phyloP scores from a whole-genome alignment of 2,797 vertebrate genomes.

The Schizopygopsis pylzovi region DNA sequence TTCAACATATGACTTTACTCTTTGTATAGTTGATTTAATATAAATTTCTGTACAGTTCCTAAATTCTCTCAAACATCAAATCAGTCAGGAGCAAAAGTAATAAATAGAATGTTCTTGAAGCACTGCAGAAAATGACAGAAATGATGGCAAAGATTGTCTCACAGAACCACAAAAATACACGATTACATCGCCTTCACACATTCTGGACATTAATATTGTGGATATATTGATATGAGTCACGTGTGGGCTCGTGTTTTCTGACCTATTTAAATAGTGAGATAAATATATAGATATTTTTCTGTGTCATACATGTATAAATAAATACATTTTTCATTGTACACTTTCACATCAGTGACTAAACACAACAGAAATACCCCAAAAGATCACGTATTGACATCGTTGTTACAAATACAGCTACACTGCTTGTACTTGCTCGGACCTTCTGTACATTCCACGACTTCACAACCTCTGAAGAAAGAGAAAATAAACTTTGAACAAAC shows the following conservation, averaged over 20 bases:
- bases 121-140: constrained; percentile 49
- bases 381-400: constrained; percentile 40
- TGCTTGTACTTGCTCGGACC: constrained; percentile 22
- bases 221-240: constrained; percentile 40
- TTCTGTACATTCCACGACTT: constrained; percentile 32
- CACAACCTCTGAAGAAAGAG: constrained; percentile 6
- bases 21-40: constrained; percentile 50
- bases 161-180: constrained; percentile 52
- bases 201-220: constrained; percentile 50
- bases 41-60: constrained; percentile 60
- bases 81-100: constrained; percentile 49
- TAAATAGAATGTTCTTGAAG: constrained; percentile 50
- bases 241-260: constrained; percentile 30
- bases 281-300: constrained; percentile 60
- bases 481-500: not conserved
- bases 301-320: constrained; percentile 59
- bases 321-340: constrained; percentile 58
- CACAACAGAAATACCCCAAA: constrained; percentile 46
- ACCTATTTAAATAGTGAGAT: constrained; percentile 60
- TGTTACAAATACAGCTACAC: constrained; percentile 28
- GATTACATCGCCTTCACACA: constrained; percentile 28
- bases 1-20: constrained; percentile 56
- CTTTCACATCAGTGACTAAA: constrained; percentile 56
- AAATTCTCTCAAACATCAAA: constrained; percentile 50
- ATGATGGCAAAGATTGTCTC: constrained; percentile 50